These are phyloP conservation scores for Nautilus pompilius DNA, from an alignment of 1,140 invertebrate genomes.

Conservation along the genomic window DNA sequence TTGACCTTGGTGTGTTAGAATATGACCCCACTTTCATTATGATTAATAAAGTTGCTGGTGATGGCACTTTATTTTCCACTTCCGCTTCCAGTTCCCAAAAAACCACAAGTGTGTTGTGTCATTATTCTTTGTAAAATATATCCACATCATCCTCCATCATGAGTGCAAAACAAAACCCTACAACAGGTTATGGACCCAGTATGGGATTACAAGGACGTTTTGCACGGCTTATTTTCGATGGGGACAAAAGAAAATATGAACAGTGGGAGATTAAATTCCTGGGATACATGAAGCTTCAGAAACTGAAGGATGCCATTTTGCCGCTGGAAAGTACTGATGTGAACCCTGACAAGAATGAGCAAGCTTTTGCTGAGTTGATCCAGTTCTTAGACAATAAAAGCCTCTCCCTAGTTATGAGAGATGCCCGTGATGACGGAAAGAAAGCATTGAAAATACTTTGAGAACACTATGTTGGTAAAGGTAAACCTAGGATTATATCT, in stretches of 20 bases:
- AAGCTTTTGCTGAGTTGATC: constrained; percentile 16
- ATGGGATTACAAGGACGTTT: no score
- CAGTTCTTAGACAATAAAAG: constrained; percentile 18
- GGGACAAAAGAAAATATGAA: constrained; percentile 19
- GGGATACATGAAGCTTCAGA: constrained; percentile 12
- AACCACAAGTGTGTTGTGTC: no score
- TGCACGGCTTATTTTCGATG: constrained; percentile 15
- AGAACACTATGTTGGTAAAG: constrained; percentile 11
- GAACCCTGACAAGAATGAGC: constrained; percentile 12
- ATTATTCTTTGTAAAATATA: no score
- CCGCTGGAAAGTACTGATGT: not conserved
- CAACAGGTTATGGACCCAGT: no score
- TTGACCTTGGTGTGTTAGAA: no score
- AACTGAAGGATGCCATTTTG: constrained; percentile 7
- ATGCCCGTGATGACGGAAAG: constrained; percentile 16
- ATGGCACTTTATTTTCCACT: no score
- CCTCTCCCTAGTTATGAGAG: constrained; percentile 15
- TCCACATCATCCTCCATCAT: no score
- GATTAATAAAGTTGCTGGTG: no score
- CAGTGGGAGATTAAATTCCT: constrained; percentile 21
- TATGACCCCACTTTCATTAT: no score
- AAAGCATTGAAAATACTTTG: constrained; percentile 13
- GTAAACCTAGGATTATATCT: constrained; percentile 18
- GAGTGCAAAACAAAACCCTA: no score
- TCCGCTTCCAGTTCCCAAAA: no score